Base-by-base conservation (phyloP, 2,113 vertebrate genomes). In the Peucedramus taeniatus region DNA sequence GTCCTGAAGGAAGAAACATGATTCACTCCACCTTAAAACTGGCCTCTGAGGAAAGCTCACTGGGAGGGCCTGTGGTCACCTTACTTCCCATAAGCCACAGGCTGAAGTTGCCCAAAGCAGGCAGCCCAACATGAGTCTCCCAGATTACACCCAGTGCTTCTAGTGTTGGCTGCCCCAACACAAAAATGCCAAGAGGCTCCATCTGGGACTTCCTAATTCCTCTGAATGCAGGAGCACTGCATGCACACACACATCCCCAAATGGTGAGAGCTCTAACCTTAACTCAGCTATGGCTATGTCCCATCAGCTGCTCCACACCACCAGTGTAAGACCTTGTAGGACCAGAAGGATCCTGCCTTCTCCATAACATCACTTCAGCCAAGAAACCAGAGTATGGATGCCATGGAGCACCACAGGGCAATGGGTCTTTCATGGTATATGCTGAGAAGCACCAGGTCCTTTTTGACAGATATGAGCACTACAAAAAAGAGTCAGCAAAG, bases 341-440 rank as follows among this genome's bases (percentile, higher is more conserved):
- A 76, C 35, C 35, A 60, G 35, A 37, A 37, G 23, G 72, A 91
- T 50, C 15, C 14, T 44, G 37, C 28, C 68, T 68, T 78, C 45
- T 33, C 61, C 37, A 66, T 8, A 23, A 64, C 27, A 35, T 5
- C 26, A 18, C 21, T 75, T 68, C 66, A 85, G 75, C 44, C 57
- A 60, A 76, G 53, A 90, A 81, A 71, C 7, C n/a, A 40, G 42
- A 81, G 31, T 4, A 39, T 1, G 1, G 69, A 49, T 0, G 5
- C 33, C 50, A 54, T 3, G 33, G 21, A 75, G 74, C 27, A 56
- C 12, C 9, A 15, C 40, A 63, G 37, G 27, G 26, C 15, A 83
- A 74, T 0, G 0, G 4, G 37, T 3, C 39, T 66, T 53, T 63
- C 35, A 31, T 2, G 2, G 9, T 20, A 39, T 2, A 20, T 1